phyloP scores from a whole-genome alignment of 2,888 invertebrate species.

The Thyatira batis region DNA sequence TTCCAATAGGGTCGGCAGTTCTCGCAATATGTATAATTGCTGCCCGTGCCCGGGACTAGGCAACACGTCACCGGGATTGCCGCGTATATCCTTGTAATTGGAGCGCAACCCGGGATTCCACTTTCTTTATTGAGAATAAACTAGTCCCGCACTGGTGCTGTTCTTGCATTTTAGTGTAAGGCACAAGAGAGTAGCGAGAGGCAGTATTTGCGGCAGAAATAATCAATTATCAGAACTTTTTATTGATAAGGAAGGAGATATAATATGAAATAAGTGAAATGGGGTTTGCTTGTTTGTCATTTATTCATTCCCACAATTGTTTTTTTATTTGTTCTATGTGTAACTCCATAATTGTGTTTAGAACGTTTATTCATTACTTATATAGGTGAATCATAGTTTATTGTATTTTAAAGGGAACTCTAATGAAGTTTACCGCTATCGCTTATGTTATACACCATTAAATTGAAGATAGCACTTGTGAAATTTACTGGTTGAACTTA shows the following conservation, averaged over 20 bases:
- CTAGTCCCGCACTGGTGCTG: constrained; percentile 74
- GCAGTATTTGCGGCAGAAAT: not conserved
- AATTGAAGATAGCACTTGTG: constrained; percentile 53
- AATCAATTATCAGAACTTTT: not conserved
- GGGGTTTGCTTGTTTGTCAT: too few relatives aligned
- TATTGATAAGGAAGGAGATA: too few relatives aligned
- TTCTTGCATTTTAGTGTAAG: constrained; percentile 51
- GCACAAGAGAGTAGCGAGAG: constrained; percentile 20
- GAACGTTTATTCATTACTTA: not conserved
- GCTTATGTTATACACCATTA: constrained; percentile 26
- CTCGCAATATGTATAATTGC: constrained; percentile 76
- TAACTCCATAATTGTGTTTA: not conserved
- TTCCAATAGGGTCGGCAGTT: constrained; percentile 55
- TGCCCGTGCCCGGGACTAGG: constrained; percentile 58
- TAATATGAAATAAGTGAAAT: too few relatives aligned
- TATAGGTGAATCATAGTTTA: not conserved
- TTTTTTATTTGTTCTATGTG: too few relatives aligned
- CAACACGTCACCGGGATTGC: constrained; percentile 78
- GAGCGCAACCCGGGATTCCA: constrained; percentile 79
- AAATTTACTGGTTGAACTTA: constrained; percentile 67
- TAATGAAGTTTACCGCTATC: constrained; percentile 6
- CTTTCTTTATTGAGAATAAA: constrained; percentile 82
- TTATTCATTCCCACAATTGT: too few relatives aligned
- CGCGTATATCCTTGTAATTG: constrained; percentile 81
- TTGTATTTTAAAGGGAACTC: not conserved